Evolutionary conservation across 2,113 vertebrate species (phyloP).

Genomic region (Beaufortia kweichowensis): DNA sequence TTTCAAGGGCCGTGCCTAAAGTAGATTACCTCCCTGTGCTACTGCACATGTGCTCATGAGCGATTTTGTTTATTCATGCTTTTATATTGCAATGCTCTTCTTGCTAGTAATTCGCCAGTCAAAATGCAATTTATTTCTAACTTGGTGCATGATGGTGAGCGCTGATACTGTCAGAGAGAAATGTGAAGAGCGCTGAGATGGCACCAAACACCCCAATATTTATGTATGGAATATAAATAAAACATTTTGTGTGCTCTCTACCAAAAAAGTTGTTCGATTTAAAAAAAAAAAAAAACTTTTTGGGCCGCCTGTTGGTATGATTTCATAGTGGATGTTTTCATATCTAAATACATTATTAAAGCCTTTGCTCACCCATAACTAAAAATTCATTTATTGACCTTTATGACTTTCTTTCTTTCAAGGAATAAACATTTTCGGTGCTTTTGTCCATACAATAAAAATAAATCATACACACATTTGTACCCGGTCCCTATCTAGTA

Average conservation of each 20-base stretch:
- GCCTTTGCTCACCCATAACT: too few species aligned
- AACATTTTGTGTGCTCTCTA: slow-evolving; percentile 69
- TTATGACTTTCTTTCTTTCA: slow-evolving; percentile 52
- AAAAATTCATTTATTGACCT: slow-evolving; percentile 40
- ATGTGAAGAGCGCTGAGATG: slow-evolving; percentile 76
- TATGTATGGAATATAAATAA: slow-evolving; percentile 81
- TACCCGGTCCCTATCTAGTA: too few species aligned
- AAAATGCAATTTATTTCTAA: slow-evolving; percentile 81
- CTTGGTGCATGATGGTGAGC: slow-evolving; percentile 74
- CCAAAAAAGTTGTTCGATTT: slow-evolving; percentile 59
- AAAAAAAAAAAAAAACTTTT: slow-evolving; percentile 48
- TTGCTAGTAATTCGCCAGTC: slow-evolving; percentile 69
- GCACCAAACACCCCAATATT: slow-evolving; percentile 76
- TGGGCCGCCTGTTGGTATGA: slow-evolving; percentile 25
- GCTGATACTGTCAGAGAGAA: slow-evolving; percentile 79
- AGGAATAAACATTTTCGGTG: not conserved
- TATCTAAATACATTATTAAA: not conserved
- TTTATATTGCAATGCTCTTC: slow-evolving; percentile 78
- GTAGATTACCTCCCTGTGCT: slow-evolving; percentile 76
- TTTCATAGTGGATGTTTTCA: not conserved
- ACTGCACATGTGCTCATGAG: slow-evolving; percentile 79
- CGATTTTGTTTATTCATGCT: slow-evolving; percentile 81
- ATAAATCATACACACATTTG: too few species aligned
- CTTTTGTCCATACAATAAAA: too few species aligned
- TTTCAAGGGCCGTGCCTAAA: slow-evolving; percentile 79